A percentile compares a stretch with the other conserved stretches of the same genome.
Evolutionary conservation across 1,140 invertebrate species (phyloP).

Genomic region (Mycetomoellerius zeteki): DNA sequence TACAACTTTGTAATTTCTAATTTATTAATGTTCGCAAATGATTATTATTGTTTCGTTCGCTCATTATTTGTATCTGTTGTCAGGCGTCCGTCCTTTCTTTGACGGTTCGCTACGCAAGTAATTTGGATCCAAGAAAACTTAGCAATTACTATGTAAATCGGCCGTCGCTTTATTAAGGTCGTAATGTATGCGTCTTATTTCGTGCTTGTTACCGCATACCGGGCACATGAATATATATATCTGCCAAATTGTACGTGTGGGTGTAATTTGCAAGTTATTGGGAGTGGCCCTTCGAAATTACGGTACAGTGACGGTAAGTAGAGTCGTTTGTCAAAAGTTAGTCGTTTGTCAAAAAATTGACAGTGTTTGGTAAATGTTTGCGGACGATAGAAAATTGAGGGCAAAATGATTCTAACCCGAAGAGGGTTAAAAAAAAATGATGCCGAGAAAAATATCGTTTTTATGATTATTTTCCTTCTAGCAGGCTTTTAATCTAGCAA

Average conservation of each 20-base stretch:
- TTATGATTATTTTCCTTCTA: too few species aligned
- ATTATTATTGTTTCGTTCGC: constrained; percentile 46
- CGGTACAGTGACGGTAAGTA: constrained; percentile 7
- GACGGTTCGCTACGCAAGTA: constrained; percentile 70
- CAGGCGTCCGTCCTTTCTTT: constrained; percentile 69
- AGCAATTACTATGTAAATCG: constrained; percentile 78
- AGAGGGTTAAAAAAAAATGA: too few species aligned
- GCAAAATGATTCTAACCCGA: neutral
- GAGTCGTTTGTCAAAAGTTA: constrained; percentile 5
- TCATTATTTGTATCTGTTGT: constrained; percentile 70
- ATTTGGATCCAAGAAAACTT: constrained; percentile 75
- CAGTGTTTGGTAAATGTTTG: neutral
- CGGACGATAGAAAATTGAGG: neutral
- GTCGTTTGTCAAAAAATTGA: constrained; percentile 17
- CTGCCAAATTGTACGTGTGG: constrained; percentile 58
- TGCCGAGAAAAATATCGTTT: too few species aligned
- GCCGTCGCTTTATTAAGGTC: constrained; percentile 69
- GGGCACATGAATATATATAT: neutral
- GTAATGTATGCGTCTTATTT: constrained; percentile 75
- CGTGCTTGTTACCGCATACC: constrained; percentile 66
- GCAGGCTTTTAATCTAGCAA: too few species aligned
- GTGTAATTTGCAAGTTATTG: constrained; percentile 67
- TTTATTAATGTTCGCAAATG: constrained; percentile 6
- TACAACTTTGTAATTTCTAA: neutral
- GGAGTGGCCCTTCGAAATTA: constrained; percentile 10